These are phyloP conservation scores for Hiodon tergisus DNA, from an alignment of 2,113 vertebrate genomes.

Conservation along the genomic window DNA sequence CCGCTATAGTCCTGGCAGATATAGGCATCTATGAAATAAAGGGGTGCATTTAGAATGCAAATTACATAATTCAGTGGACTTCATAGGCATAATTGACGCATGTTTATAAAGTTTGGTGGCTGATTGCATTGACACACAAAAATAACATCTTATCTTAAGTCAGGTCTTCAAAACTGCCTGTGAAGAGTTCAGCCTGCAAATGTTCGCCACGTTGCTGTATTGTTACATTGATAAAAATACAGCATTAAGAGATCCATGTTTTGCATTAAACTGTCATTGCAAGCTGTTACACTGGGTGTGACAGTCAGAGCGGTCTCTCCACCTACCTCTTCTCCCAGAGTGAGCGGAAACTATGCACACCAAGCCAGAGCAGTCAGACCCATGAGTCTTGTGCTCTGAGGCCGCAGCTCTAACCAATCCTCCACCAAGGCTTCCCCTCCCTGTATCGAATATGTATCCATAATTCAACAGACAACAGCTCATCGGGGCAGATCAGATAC, in stretches of 20 bases:
- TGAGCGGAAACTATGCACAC: no score
- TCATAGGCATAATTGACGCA: background rate
- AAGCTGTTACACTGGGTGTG: background rate
- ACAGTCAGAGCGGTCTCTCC: background rate
- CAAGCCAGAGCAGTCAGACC: no score
- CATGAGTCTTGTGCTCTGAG: no score
- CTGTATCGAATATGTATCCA: no score
- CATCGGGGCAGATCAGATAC: background rate
- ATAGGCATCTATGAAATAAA: background rate
- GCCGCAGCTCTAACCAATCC: no score
- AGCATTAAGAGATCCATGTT: slow-evolving; percentile 15
- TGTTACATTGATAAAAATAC: background rate
- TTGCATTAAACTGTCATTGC: slow-evolving; percentile 8
- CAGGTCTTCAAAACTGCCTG: no score
- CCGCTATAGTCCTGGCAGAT: no score
- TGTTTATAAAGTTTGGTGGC: background rate
- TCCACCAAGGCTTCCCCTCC: no score
- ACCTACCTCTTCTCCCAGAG: no score
- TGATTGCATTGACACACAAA: background rate
- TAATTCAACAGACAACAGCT: no score
- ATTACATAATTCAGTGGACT: background rate
- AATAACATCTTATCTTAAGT: background rate
- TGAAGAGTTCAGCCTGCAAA: no score
- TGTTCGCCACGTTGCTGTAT: no score
- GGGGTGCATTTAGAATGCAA: background rate